Percentiles rank a stretch among this genome's conserved stretches.
phyloP scores from a whole-genome alignment of 2,888 invertebrate genomes.

The Cyrtodaria siliqua region DNA sequence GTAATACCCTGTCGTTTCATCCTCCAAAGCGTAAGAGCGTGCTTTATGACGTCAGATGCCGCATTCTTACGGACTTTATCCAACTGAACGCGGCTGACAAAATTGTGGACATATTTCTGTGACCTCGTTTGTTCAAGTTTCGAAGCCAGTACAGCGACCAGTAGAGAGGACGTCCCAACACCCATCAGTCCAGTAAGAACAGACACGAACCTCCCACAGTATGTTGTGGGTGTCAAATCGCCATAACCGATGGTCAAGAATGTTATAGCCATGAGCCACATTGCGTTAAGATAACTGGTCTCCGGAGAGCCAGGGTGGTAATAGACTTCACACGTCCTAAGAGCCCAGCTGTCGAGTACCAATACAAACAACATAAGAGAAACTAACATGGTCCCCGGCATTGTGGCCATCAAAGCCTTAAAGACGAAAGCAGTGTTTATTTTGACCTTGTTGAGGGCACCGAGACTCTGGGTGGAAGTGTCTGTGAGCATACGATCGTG shows the following conservation, averaged over 20 bases:
- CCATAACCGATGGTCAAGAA: conserved; percentile 81
- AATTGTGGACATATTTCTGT: conserved; percentile 81
- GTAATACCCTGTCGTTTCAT: conserved; percentile 64
- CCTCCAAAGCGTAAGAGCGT: conserved; percentile 74
- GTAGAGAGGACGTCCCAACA: conserved; percentile 77
- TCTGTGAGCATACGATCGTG: conserved; percentile 74
- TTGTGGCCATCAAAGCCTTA: conserved; percentile 78
- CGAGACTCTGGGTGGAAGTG: conserved; percentile 78
- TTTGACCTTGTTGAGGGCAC: conserved; percentile 77
- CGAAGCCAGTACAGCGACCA: conserved; percentile 79
- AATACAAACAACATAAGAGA: conserved; percentile 72
- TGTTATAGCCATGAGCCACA: conserved; percentile 80
- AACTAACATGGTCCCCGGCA: conserved; percentile 75
- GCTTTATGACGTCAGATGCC: conserved; percentile 79
- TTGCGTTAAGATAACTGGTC: conserved; percentile 68
- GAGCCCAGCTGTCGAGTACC: conserved; percentile 75
- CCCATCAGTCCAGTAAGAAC: conserved; percentile 79
- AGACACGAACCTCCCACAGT: conserved; percentile 78
- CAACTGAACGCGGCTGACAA: conserved; percentile 74
- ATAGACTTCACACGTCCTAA: conserved; percentile 77
- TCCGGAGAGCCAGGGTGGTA: conserved; percentile 68
- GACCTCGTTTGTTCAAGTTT: conserved; percentile 80
- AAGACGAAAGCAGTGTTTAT: conserved; percentile 80
- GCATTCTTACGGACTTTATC: conserved; percentile 76
- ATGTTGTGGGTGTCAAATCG: conserved; percentile 74